These are phyloP conservation scores for Scrobipalpa atriplicella DNA, from an alignment of 2,888 invertebrate genomes.

Conservation along the genomic window DNA sequence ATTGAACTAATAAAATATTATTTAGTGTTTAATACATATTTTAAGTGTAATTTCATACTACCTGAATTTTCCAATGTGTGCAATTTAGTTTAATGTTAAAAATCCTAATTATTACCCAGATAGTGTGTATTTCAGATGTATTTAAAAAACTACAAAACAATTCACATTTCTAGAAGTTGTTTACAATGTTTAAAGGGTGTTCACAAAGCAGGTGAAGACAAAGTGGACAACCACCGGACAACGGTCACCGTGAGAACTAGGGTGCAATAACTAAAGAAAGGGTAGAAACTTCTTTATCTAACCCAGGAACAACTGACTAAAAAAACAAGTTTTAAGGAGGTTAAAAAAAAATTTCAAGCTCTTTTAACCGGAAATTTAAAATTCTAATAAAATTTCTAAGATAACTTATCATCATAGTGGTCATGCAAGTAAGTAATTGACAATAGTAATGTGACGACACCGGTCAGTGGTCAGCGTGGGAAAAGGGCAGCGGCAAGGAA, in stretches of 20 bases:
- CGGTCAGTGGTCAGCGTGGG: conserved; percentile 60
- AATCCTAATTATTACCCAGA: too few relatives aligned
- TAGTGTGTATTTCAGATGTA: too few relatives aligned
- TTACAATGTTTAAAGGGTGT: background rate
- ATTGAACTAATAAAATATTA: too few relatives aligned
- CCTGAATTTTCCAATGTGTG: too few relatives aligned
- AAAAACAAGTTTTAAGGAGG: too few relatives aligned
- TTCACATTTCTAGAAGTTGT: background rate
- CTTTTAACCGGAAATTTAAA: background rate
- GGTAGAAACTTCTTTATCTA: too few relatives aligned
- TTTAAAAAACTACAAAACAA: too few relatives aligned
- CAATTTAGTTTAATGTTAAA: too few relatives aligned
- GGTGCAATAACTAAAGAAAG: background rate
- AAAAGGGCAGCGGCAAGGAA: conserved; percentile 39
- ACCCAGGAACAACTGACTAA: too few relatives aligned
- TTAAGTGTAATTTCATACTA: too few relatives aligned
- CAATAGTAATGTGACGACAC: conserved; percentile 40
- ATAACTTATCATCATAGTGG: background rate
- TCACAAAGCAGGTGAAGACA: background rate
- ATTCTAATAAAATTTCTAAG: background rate
- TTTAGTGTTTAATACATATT: too few relatives aligned
- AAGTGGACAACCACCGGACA: conserved; percentile 8
- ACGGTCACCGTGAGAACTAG: conserved; percentile 8
- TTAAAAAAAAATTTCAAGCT: too few relatives aligned
- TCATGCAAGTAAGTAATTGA: conserved; percentile 31